Percentiles rank a stretch among this genome's conserved stretches.
Evolutionary conservation across 53 echinoderm and acorn worm genomes (phyloP).

Genomic region (Holothuria leucospilota): DNA sequence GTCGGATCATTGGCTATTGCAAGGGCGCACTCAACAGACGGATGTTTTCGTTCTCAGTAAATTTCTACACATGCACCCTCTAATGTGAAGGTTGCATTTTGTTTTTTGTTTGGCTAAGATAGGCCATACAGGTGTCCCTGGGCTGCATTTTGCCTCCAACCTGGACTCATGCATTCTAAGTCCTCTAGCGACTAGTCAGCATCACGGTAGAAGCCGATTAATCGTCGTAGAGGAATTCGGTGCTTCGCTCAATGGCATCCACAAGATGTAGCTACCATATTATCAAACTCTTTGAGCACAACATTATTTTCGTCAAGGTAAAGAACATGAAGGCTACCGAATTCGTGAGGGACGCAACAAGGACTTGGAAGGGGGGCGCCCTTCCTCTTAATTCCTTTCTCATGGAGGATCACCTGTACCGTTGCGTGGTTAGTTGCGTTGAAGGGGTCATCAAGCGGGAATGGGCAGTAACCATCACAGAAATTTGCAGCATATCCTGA

Average conservation of each 20-base stretch:
- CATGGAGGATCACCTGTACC: slow-evolving; percentile 84
- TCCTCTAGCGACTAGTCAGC: too few species aligned
- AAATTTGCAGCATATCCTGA: slow-evolving; percentile 90
- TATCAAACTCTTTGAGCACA: slow-evolving; percentile 92
- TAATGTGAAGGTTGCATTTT: too few species aligned
- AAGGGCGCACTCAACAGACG: too few species aligned
- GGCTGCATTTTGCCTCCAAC: too few species aligned
- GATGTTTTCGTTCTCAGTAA: too few species aligned
- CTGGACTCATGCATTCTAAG: too few species aligned
- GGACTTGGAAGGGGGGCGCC: slow-evolving; percentile 65
- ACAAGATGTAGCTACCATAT: slow-evolving; percentile 93
- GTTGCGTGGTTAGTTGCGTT: slow-evolving; percentile 99
- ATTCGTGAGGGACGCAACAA: slow-evolving; percentile 87
- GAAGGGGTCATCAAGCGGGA: slow-evolving; percentile 88
- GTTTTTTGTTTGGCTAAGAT: too few species aligned
- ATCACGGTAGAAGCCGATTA: too few species aligned
- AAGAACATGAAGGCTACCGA: slow-evolving; percentile 81
- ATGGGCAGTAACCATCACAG: slow-evolving; percentile 97
- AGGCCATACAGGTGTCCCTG: too few species aligned
- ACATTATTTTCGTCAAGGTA: slow-evolving; percentile 90
- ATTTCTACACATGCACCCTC: too few species aligned
- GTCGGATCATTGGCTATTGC: too few species aligned
- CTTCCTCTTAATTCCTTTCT: slow-evolving; percentile 32
- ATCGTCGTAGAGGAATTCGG: too few species aligned
- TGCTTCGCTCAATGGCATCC: slow-evolving; percentile 69